Evolutionary conservation across 2,888 invertebrate species (phyloP).

Genomic region (Escarpia spicata): DNA sequence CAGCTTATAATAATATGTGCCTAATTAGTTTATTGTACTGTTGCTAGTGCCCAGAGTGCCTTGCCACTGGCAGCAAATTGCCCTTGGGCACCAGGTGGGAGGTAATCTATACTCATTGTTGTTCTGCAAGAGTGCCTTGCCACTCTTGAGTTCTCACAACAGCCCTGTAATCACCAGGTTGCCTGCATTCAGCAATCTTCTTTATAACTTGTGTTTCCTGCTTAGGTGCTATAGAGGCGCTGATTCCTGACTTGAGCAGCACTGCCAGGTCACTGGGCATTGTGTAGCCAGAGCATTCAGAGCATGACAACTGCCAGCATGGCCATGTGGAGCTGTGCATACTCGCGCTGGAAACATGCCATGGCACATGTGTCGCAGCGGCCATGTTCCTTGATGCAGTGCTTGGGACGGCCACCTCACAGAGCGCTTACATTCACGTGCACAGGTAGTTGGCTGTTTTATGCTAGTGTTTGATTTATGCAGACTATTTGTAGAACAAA

Average conservation of each 20-base stretch:
- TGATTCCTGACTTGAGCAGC: background rate
- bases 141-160: background rate
- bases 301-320: background rate
- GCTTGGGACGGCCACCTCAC: background rate
- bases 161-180: background rate
- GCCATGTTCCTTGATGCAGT: background rate
- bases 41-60: background rate
- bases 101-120: slow-evolving; percentile 10
- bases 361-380: slow-evolving; percentile 7
- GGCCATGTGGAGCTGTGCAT: background rate
- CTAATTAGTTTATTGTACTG: slow-evolving; percentile 3
- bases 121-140: background rate
- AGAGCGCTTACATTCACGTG: background rate
- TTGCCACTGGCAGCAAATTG: background rate
- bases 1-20: slow-evolving; percentile 6
- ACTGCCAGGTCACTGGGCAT: background rate
- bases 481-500: slow-evolving; percentile 13
- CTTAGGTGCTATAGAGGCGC: slow-evolving; percentile 9
- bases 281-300: background rate
- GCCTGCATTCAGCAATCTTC: background rate
- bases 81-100: background rate
- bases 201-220: slow-evolving; percentile 13
- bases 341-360: background rate
- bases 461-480: slow-evolving; percentile 16
- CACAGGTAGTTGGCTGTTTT: background rate